Conservation (phyloP, 2,113 vertebrate genomes). For the Platichthys stellatus region DNA sequence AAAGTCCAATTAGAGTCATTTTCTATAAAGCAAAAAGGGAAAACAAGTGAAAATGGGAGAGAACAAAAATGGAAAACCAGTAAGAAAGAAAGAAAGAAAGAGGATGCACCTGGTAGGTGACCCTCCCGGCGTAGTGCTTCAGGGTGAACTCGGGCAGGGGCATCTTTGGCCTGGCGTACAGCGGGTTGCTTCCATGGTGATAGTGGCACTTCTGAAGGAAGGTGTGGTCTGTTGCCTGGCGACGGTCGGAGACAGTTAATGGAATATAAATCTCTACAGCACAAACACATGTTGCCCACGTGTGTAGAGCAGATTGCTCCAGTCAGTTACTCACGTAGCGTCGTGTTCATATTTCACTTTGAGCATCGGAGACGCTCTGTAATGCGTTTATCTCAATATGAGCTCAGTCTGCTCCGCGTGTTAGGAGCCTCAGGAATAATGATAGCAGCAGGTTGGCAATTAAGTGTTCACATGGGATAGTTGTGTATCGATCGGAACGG, state of each 20-base stretch:
- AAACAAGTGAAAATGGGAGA: background rate
- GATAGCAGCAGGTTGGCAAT: slow-evolving; percentile 48
- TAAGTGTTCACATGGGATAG: slow-evolving; percentile 44
- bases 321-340: slow-evolving; percentile 11
- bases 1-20: too few relatives aligned
- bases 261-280: slow-evolving; percentile 36
- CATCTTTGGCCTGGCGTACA: slow-evolving; percentile 98
- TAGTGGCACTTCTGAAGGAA: slow-evolving; percentile 99
- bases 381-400: slow-evolving; percentile 49
- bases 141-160: slow-evolving; percentile 95
- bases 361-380: slow-evolving; percentile 21
- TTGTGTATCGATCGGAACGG: slow-evolving; percentile 53
- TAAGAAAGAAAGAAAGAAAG: background rate
- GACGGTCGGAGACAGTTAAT: slow-evolving; percentile 50
- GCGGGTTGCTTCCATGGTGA: slow-evolving; percentile 88
- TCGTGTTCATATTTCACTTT: slow-evolving; percentile 47
- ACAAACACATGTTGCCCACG: slow-evolving; percentile 25
- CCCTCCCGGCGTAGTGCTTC: slow-evolving; percentile 95
- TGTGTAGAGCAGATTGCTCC: slow-evolving; percentile 10
- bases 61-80: background rate
- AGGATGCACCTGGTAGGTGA: slow-evolving; percentile 91
- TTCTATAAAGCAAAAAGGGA: background rate
- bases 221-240: slow-evolving; percentile 96
- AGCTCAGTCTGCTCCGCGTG: slow-evolving; percentile 27
- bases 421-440: slow-evolving; percentile 32